A percentile compares a stretch with the other conserved stretches of the same genome.
Evolutionary conservation across 2,888 invertebrate species (phyloP).

Genomic region (Caenorhabditis japonica): DNA sequence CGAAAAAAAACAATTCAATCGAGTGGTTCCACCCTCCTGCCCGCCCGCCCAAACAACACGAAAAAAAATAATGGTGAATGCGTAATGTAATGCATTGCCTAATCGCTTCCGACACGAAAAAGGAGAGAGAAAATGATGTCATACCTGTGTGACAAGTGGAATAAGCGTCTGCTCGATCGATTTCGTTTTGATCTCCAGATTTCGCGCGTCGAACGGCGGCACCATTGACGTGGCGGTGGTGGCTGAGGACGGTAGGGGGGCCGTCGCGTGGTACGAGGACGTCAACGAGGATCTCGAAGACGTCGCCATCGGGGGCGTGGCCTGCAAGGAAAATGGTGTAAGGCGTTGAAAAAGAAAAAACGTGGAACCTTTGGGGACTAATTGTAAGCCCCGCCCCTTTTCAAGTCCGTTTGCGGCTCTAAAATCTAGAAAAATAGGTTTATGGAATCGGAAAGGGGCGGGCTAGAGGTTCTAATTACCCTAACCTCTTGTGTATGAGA

Average conservation of each 20-base stretch:
- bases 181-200: conserved; percentile 89
- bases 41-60: conserved; percentile 19
- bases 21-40: too few relatives aligned
- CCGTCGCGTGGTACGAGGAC: conserved; percentile 44
- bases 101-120: conserved; percentile 22
- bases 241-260: conserved; percentile 22
- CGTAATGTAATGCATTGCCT: too few relatives aligned
- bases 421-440: too few relatives aligned
- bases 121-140: conserved; percentile 16
- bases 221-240: conserved; percentile 44
- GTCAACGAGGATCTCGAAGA: conserved; percentile 53
- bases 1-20: conserved; percentile 19
- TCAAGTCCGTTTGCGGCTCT: too few relatives aligned
- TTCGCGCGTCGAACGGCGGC: conserved; percentile 75
- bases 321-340: too few relatives aligned
- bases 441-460: too few relatives aligned
- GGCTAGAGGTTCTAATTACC: too few relatives aligned
- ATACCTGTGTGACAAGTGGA: conserved; percentile 93
- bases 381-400: too few relatives aligned
- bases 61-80: conserved; percentile 17
- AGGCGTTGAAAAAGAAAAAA: too few relatives aligned
- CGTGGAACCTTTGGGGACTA: too few relatives aligned
- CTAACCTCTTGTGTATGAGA: too few relatives aligned
- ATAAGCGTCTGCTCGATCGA: conserved; percentile 93
- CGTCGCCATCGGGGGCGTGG: conserved; percentile 41